These are phyloP conservation scores for Lophius americanus DNA, from an alignment of 2,797 vertebrate genomes.

Conservation along the genomic window DNA sequence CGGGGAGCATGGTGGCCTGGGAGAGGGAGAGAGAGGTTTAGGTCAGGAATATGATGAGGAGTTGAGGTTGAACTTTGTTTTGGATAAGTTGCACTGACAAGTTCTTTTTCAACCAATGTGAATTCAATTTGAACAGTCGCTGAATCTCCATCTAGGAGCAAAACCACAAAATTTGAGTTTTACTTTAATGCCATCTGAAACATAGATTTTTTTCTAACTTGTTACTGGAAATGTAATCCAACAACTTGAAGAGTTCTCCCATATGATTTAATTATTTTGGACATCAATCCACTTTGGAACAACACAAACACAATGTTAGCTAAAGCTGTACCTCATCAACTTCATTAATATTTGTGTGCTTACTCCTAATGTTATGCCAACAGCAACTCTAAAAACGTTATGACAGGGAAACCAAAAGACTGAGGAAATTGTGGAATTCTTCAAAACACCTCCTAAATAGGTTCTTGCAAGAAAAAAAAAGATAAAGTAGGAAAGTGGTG, in stretches of 20 bases:
- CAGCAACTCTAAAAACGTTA: no score
- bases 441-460: no score
- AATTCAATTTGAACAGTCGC: neutral
- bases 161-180: neutral
- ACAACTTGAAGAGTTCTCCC: neutral
- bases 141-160: neutral
- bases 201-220: neutral
- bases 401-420: no score
- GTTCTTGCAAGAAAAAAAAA: no score
- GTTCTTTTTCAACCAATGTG: neutral
- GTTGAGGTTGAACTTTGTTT: neutral
- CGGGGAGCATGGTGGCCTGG: slow-evolving; percentile 91
- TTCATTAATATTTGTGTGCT: no score
- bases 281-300: no score
- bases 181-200: neutral
- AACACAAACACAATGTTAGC: no score
- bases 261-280: no score
- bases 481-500: no score
- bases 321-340: no score
- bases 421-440: no score
- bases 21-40: neutral
- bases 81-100: neutral
- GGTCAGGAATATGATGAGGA: neutral
- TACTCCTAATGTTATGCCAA: no score
- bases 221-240: slow-evolving; percentile 1